These are phyloP conservation scores for Lemur catta DNA, from an alignment of 2,797 vertebrate species.

Conservation along the genomic window DNA sequence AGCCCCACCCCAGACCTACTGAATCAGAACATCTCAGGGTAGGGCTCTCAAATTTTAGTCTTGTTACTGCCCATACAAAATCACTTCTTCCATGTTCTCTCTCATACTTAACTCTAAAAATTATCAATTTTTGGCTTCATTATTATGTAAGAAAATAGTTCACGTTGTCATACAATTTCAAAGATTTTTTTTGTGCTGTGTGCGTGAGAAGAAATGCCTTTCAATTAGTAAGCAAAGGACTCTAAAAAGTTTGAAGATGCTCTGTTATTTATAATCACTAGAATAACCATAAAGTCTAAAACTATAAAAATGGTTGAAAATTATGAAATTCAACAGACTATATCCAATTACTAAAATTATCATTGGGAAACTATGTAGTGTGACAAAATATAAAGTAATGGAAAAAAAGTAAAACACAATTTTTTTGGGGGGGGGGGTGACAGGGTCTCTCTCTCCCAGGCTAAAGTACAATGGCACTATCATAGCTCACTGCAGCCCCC, in stretches of 20 bases:
- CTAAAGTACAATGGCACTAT: too few species aligned
- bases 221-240: background rate
- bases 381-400: background rate
- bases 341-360: constrained; percentile 10
- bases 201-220: constrained; percentile 16
- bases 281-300: background rate
- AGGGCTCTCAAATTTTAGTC: background rate
- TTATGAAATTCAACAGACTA: background rate
- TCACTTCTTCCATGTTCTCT: background rate
- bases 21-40: background rate
- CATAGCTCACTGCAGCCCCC: too few species aligned
- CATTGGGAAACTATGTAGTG: background rate
- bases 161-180: background rate
- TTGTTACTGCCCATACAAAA: background rate
- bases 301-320: constrained; percentile 33
- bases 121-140: background rate
- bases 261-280: background rate
- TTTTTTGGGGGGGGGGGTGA: too few species aligned
- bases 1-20: background rate
- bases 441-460: too few species aligned
- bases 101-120: background rate
- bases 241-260: background rate
- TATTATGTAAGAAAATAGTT: background rate
- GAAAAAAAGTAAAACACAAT: background rate
- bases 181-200: background rate